These are phyloP conservation scores for Notodromas monacha DNA, from an alignment of 2,888 invertebrate genomes.

Conservation along the genomic window DNA sequence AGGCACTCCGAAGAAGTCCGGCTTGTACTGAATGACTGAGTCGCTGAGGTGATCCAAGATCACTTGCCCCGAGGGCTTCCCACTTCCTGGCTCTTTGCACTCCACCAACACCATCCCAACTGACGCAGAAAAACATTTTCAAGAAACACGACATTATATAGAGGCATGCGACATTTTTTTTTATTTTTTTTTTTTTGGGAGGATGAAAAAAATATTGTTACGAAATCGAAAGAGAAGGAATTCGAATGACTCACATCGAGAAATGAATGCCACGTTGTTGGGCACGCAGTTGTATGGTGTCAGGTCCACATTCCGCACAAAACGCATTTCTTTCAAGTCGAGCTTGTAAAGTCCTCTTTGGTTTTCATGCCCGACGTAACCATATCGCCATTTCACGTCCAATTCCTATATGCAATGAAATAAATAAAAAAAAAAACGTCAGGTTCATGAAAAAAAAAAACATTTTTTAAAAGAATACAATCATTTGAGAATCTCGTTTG, in stretches of 20 bases:
- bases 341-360: constrained; percentile 36
- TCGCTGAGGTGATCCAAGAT: constrained; percentile 36
- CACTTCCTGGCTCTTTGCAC: constrained; percentile 30
- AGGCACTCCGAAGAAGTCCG: constrained; percentile 27
- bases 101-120: constrained; percentile 36
- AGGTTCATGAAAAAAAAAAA: no score
- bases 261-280: constrained; percentile 29
- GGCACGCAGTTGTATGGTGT: constrained; percentile 37
- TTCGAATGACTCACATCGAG: constrained; percentile 27
- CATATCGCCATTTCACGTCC: constrained; percentile 20
- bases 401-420: no score
- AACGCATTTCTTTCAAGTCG: constrained; percentile 32
- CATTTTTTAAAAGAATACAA: no score
- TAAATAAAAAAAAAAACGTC: no score
- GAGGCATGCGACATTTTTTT: background rate
- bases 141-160: no score
- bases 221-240: constrained; percentile 2
- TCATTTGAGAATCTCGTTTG: no score
- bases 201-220: background rate
- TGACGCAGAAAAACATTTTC: no score
- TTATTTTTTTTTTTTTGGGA: background rate
- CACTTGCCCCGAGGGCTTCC: constrained; percentile 28
- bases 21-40: constrained; percentile 27
- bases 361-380: constrained; percentile 35
- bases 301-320: constrained; percentile 33